phyloP scores from a whole-genome alignment of 2,888 invertebrate genomes.

The Ectemnius continuus region DNA sequence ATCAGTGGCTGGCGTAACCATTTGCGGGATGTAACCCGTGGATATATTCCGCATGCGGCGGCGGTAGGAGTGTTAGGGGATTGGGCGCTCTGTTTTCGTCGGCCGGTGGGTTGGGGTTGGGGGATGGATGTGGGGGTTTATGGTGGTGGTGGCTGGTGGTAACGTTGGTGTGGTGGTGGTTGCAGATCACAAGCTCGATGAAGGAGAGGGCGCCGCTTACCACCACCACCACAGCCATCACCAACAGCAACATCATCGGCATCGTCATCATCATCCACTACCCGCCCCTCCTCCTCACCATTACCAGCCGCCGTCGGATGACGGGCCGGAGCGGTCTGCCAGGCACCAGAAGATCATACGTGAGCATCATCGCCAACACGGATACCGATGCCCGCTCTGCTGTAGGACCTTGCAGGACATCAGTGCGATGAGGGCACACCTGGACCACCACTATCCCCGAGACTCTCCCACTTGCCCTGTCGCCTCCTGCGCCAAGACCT shows the following conservation, averaged over 20 bases:
- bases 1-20: constrained; percentile 47
- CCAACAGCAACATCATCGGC: constrained; percentile 69
- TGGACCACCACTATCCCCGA: constrained; percentile 90
- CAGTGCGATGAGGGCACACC: constrained; percentile 85
- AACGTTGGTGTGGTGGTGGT: constrained; percentile 78
- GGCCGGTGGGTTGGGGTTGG: constrained; percentile 25
- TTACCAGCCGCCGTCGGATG: constrained; percentile 63
- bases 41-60: constrained; percentile 40
- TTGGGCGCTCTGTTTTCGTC: constrained; percentile 45
- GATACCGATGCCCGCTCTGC: constrained; percentile 87
- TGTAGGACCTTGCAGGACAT: constrained; percentile 83
- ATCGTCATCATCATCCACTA: constrained; percentile 65
- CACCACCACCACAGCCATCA: constrained; percentile 76
- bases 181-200: constrained; percentile 77
- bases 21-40: constrained; percentile 53
- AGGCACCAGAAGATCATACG: constrained; percentile 69
- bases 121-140: constrained; percentile 50
- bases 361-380: constrained; percentile 77
- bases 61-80: constrained; percentile 9
- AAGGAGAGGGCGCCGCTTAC: constrained; percentile 74
- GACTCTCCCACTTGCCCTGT: constrained; percentile 91
- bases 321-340: constrained; percentile 49
- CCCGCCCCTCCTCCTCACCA: constrained; percentile 61
- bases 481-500: constrained; percentile 85
- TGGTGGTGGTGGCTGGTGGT: constrained; percentile 76